Conservation (phyloP, 2,888 invertebrate genomes). For the Lasioglossum figueresi region DNA sequence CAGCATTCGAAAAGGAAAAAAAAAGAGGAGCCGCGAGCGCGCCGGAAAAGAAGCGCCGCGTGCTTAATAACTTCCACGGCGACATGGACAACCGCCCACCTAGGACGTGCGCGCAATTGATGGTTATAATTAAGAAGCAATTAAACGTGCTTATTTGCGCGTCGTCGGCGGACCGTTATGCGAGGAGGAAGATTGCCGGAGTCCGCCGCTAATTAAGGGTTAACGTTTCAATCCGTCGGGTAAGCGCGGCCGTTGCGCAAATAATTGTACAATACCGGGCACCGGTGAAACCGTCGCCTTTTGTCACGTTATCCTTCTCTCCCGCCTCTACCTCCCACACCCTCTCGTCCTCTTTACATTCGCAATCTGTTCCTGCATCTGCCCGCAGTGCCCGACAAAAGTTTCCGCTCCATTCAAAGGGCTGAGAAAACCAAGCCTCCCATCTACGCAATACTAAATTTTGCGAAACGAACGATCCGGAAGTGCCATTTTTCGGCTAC, state of each 20-base stretch:
- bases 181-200: constrained; percentile 41
- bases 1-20: not conserved
- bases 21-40: not conserved
- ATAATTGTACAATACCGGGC: constrained; percentile 45
- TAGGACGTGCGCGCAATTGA: constrained; percentile 53
- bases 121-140: constrained; percentile 69
- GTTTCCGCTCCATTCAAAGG: constrained; percentile 7
- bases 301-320: constrained; percentile 15
- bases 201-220: constrained; percentile 67
- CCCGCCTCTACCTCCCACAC: not conserved
- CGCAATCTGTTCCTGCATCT: constrained; percentile 9
- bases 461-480: not conserved
- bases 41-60: constrained; percentile 11
- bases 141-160: constrained; percentile 66
- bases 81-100: constrained; percentile 59
- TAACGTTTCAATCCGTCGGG: constrained; percentile 65
- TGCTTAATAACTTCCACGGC: constrained; percentile 51
- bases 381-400: not conserved
- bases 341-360: not conserved
- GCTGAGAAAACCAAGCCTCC: constrained; percentile 1
- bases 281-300: constrained; percentile 31
- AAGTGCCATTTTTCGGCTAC: not conserved
- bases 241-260: constrained; percentile 44
- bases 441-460: not conserved
- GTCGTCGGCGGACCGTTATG: constrained; percentile 61